Percentiles rank a stretch among this genome's conserved stretches.
Conservation (phyloP, 2,113 vertebrate species). For the Mesembrinibis cayennensis region DNA sequence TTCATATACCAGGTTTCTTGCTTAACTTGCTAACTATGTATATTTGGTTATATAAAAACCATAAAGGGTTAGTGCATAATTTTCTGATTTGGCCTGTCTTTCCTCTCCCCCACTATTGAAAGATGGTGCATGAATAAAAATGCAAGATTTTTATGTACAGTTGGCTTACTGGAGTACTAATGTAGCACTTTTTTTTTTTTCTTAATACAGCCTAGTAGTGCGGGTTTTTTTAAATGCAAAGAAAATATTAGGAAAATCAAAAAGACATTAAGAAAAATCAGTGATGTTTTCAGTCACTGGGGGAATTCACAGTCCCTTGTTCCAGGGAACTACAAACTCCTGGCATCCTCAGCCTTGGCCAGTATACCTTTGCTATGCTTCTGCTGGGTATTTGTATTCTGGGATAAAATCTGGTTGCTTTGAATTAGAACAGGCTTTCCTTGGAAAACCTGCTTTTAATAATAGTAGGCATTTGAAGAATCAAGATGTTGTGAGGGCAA, state of each 20-base stretch:
- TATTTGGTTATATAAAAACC: not conserved
- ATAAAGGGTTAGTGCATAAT: not conserved
- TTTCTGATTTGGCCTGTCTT: not conserved
- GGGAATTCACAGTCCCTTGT: not conserved
- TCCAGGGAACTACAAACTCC: not conserved
- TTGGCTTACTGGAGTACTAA: not conserved
- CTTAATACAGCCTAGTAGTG: accelerated
- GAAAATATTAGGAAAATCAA: accelerated
- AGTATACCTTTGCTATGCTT: accelerated
- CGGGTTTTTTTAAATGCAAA: not conserved
- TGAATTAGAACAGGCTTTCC: not conserved
- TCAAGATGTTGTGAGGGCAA: not conserved
- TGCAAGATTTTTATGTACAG: not conserved
- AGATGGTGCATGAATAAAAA: not conserved
- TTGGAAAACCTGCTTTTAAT: not conserved
- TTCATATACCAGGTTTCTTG: not conserved
- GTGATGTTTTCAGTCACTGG: not conserved
- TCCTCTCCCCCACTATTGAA: accelerated
- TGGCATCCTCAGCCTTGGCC: not conserved
- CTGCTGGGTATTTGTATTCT: not conserved
- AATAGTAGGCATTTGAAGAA: not conserved
- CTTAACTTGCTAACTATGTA: not conserved
- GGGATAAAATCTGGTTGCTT: not conserved
- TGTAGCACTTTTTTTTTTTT: accelerated
- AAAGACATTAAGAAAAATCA: not conserved